Base-by-base conservation (phyloP, 2,797 vertebrate genomes). In the Sardinella longiceps region DNA sequence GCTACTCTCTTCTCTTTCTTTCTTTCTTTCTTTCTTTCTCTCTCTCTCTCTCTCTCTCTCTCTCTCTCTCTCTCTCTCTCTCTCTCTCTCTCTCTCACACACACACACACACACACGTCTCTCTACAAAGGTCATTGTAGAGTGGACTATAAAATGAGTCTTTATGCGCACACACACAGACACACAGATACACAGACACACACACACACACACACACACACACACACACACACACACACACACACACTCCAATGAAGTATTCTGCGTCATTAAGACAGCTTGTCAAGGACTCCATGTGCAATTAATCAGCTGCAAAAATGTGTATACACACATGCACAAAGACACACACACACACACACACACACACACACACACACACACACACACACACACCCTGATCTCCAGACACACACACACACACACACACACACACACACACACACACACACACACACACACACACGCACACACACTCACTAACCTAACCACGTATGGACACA, bases 261-360 rank as follows among this genome's bases (percentile, higher is more conserved):
- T 30, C 9, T 66, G 60, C 63, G 15, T 70, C 63, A 70, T 66
- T 66, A 66, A 28, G 56, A 58, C n/a, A 28, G 58, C 58, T 63
- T 63, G 25, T 25, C 58, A 63, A 63, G 58, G 58, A n/a, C 58
- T 28, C 58, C 7, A 28, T 63, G 58, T 25, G 28, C 58, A 63
- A 28, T 63, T 63, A n/a, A 63, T 63, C 58, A 63, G 58, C n/a
- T 63, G 58, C 58, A 63, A n/a, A 63, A 63, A 63, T 37, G 28
- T 25, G n/a, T 50, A 15, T 2, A 50, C 48, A 50, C 48, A 63
- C 60, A 63, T 1, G 25, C 60, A 9, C 5, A 28, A 0, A 63
- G 3, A 28, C 58, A 63, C n/a, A 25, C 58, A 63, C 58, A 63
- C 58, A 63, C 58, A 63, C n/a, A 63, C 58, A 63, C n/a, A 25